Evolutionary conservation across 2,888 invertebrate genomes (phyloP), one percentile per base, ranked within the genome.

Genomic region (Agrochola lota): DNA sequence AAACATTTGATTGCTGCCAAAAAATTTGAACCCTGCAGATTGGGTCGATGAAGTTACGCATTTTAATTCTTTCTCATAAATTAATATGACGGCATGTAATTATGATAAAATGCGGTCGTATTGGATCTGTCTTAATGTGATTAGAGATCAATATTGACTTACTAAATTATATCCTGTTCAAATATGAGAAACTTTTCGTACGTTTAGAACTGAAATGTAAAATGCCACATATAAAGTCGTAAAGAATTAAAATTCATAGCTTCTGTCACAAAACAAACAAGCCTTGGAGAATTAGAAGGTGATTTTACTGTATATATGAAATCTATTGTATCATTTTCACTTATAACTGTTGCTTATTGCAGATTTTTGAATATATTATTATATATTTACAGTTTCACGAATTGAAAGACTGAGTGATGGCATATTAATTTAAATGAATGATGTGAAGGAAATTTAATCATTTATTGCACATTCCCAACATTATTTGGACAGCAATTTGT

Each of bases 331-430:
- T 90, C 84, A 88, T 90, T 90, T 90, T 92, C 89, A 91, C 87
- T 85, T 88, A 85, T 85, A 90, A 91, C 89, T 91, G 90, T 94
- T 93, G 92, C 92, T 91, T 94, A 91, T 91, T 92, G 90, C 89
- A 90, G 88, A 91, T 89, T 91, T 92, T 92, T 91, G 88, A 88
- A 92, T 92, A 90, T 92, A 89, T 91, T 92, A 89, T 91, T 90
- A 88, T 91, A 91, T 93, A 91, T 91, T 90, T 91, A 92, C 91
- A 92, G 90, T 91, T 93, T 92, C 91, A 93, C 91, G 90, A 93
- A 95, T 92, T 92, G 93, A 93, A 96, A 96, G 96, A 96, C 96
- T 96, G 96, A 96, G 90, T 92, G 93, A 91, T 94, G 93, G 94
- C 93, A 93, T 94, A 91, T 94, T 94, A 93, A 86, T 91, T 92